Percentiles rank a stretch among this genome's conserved stretches.
These are phyloP conservation scores for Colaptes auratus DNA, from an alignment of 2,113 vertebrate species.

Conservation along the genomic window DNA sequence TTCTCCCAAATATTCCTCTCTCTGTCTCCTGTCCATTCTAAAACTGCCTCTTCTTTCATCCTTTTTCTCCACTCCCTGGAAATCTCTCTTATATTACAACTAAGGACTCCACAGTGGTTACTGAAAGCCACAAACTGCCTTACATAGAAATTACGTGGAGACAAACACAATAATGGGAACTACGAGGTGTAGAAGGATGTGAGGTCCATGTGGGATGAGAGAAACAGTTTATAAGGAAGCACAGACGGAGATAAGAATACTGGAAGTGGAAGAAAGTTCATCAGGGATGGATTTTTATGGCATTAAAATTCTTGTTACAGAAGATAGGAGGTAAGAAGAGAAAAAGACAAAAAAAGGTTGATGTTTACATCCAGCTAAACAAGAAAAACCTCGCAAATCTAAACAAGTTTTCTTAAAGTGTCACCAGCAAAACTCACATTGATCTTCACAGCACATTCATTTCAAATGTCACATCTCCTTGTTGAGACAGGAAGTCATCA, in stretches of 20 bases:
- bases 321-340: not conserved
- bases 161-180: not conserved
- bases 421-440: not conserved
- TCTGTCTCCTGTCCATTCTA: not conserved
- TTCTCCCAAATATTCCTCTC: not conserved
- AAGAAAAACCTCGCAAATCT: not conserved
- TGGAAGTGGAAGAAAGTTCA: not conserved
- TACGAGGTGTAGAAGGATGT: not conserved
- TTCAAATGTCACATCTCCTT: not conserved
- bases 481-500: not conserved
- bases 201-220: not conserved
- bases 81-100: fast-evolving
- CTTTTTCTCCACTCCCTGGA: not conserved
- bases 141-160: not conserved
- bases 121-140: not conserved
- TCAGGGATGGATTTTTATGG: not conserved
- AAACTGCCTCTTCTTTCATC: not conserved
- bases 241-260: not conserved
- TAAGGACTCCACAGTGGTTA: not conserved
- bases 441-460: not conserved
- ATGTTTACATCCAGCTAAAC: not conserved
- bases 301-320: not conserved
- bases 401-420: not conserved
- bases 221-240: not conserved
- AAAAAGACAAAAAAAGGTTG: not conserved